Evolutionary conservation across 2,888 invertebrate species (phyloP).

Genomic region (Caenorhabditis wallacei): DNA sequence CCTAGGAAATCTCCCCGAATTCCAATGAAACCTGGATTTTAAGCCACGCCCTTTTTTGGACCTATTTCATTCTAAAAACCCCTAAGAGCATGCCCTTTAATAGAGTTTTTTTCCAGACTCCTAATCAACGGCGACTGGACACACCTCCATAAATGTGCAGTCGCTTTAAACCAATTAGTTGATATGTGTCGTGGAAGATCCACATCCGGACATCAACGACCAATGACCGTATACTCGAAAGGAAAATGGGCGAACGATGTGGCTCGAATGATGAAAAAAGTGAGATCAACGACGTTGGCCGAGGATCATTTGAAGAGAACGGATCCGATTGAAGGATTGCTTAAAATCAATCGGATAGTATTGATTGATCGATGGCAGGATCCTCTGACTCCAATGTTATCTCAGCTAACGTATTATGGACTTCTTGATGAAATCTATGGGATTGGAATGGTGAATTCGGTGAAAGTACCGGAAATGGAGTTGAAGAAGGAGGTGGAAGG

Average conservation of each 20-base stretch:
- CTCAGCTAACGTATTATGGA: conserved; percentile 97
- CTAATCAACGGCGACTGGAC: conserved; percentile 75
- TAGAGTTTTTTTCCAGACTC: conserved; percentile 48
- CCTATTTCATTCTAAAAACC: no score
- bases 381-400: conserved; percentile 92
- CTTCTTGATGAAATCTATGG: conserved; percentile 88
- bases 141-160: conserved; percentile 68
- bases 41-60: no score
- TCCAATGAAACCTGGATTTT: no score
- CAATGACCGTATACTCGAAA: conserved; percentile 59
- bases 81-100: no score
- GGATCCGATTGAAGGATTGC: conserved; percentile 30
- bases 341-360: conserved; percentile 84
- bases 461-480: conserved; percentile 70
- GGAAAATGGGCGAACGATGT: conserved; percentile 75
- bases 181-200: conserved; percentile 56
- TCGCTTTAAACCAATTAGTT: conserved; percentile 66
- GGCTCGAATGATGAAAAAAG: conserved; percentile 69
- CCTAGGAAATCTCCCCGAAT: no score
- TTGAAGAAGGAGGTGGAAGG: conserved; percentile 60
- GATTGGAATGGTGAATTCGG: conserved; percentile 71
- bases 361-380: conserved; percentile 94
- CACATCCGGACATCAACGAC: conserved; percentile 40
- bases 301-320: conserved; percentile 22
- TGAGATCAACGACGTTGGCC: conserved; percentile 44